These are phyloP conservation scores for Arenicola marina DNA, from an alignment of 2,888 invertebrate genomes.

Conservation along the genomic window DNA sequence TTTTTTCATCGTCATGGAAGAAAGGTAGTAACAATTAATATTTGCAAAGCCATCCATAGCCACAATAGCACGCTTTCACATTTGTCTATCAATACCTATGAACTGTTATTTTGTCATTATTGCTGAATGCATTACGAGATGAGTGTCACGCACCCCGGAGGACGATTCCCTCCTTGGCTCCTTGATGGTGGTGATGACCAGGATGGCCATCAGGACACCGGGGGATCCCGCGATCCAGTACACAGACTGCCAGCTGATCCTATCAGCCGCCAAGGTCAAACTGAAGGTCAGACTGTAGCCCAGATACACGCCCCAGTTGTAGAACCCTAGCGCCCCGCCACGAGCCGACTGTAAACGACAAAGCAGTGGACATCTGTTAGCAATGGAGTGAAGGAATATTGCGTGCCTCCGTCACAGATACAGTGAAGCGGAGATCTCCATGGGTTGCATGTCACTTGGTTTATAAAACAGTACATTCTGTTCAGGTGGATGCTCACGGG, in stretches of 20 bases:
- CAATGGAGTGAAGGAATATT: too few species aligned
- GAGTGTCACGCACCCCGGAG: too few species aligned
- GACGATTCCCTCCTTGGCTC: slow-evolving; percentile 17
- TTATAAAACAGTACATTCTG: too few species aligned
- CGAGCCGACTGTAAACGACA: slow-evolving; percentile 1
- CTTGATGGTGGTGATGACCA: slow-evolving; percentile 14
- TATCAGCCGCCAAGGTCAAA: slow-evolving; percentile 17
- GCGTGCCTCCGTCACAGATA: background rate
- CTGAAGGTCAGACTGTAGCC: slow-evolving; percentile 28
- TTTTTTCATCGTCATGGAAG: too few species aligned
- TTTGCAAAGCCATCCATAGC: too few species aligned
- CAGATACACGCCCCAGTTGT: slow-evolving; percentile 29
- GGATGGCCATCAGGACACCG: slow-evolving; percentile 14
- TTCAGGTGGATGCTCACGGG: too few species aligned
- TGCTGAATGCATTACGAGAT: too few species aligned
- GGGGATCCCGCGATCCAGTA: slow-evolving; percentile 27
- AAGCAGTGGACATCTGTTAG: too few species aligned
- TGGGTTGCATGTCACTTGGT: background rate
- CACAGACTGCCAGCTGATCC: slow-evolving; percentile 26
- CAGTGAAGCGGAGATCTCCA: background rate
- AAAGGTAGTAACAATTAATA: too few species aligned
- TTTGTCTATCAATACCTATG: too few species aligned
- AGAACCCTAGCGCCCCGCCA: slow-evolving; percentile 29
- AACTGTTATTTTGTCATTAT: too few species aligned
- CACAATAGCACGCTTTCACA: too few species aligned